Evolutionary conservation across 2,113 vertebrate species (phyloP).

Genomic region (Ammodytes dubius): DNA sequence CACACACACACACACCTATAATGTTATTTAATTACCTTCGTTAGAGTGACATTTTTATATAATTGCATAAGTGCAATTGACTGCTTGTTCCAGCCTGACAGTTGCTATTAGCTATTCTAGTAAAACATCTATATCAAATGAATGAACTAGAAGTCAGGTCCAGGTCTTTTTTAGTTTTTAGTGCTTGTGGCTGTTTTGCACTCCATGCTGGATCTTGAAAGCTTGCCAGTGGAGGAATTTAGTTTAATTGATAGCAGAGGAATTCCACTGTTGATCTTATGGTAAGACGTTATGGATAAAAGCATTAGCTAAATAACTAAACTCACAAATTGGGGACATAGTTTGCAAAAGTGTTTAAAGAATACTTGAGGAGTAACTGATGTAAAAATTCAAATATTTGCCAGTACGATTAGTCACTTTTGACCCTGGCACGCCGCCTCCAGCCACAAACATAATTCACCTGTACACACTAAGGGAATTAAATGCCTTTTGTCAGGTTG

Average conservation of each 20-base stretch:
- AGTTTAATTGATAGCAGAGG: conserved; percentile 5
- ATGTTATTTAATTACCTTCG: conserved; percentile 34
- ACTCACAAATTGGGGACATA: conserved; percentile 37
- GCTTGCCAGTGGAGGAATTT: conserved; percentile 22
- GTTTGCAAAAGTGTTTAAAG: conserved; percentile 57
- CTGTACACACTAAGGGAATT: conserved; percentile 2
- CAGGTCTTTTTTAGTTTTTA: neutral
- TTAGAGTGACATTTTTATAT: conserved; percentile 25
- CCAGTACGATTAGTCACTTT: conserved; percentile 41
- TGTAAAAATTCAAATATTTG: conserved; percentile 60
- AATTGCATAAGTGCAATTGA: conserved; percentile 20
- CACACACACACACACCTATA: neutral
- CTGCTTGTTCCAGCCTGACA: conserved; percentile 18
- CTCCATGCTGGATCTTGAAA: neutral
- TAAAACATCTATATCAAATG: conserved; percentile 15
- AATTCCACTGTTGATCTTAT: conserved; percentile 53
- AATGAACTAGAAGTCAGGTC: neutral
- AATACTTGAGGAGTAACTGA: conserved; percentile 41
- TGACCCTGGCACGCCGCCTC: conserved; percentile 11
- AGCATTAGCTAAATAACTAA: conserved; percentile 29
- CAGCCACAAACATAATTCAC: neutral
- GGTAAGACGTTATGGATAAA: conserved; percentile 30
- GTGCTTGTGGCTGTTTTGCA: neutral
- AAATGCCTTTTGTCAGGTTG: conserved; percentile 1
- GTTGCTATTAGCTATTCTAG: conserved; percentile 16